Evolutionary conservation across 2,888 invertebrate species (phyloP), one percentile per base, ranked within the genome.

Genomic region (Plebejus argus): DNA sequence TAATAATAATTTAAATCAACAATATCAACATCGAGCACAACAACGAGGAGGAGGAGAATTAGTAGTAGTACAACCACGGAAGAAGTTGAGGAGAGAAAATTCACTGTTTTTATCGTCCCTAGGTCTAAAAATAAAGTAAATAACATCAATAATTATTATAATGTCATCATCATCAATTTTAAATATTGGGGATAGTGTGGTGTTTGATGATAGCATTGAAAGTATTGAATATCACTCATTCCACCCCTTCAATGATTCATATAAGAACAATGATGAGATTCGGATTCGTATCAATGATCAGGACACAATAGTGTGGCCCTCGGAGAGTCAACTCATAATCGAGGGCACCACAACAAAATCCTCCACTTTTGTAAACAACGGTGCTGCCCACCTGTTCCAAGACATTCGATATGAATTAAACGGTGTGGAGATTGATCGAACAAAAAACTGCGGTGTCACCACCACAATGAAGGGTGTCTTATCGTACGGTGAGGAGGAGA

Each of bases 401-500:
- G 76, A 78, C 23, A 78, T 78, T 33, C n/a, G 76, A 28, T 76
- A 78, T 61, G 76, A 78, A 45, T 33, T 79, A 20, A 76, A 79
- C 77, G 79, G 81, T 3, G 76, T 81, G 10, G 80, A 80, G 70
- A 79, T 81, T 49, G 80, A 80, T 79, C 72, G 78, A 15, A 66
- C 77, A 7, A 80, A 74, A 77, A 80, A 81, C 53, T 77, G 76
- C 15, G 81, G 81, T n/a, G 78, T 81, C 10, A 81, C 80, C 2
- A 76, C 80, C 28, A 80, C 80, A 2, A 76, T 80, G 20, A 80
- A 80, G 45, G 78, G 33, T 72, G 58, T 12, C 72, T 72, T 61
- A n/a, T 39, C 28, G 61, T 70, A 28, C 76, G 76, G 2, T 56
- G 20, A 12, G 78, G 78, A 61, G 39, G 39, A 77, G 77, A 58